Conservation (phyloP, 2,113 vertebrate genomes). For the Nerophis ophidion region DNA sequence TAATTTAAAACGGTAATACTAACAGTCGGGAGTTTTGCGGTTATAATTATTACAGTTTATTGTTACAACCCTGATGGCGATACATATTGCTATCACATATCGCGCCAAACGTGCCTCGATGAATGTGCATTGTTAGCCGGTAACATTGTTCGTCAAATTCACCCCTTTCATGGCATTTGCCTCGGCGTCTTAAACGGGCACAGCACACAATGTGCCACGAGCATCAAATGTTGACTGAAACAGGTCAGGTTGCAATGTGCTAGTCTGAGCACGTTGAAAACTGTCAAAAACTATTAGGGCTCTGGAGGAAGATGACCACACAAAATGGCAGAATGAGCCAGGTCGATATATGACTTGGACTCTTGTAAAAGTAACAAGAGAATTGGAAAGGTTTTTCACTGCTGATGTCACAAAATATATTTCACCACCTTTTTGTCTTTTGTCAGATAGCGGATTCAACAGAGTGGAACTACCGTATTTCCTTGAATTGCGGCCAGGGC, state of each 20-base stretch:
- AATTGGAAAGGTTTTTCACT: neutral
- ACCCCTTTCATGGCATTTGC: neutral
- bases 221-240: conserved; percentile 1
- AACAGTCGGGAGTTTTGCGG: too few species aligned
- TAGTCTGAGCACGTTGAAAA: conserved; percentile 13
- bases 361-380: too few species aligned
- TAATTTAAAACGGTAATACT: too few species aligned
- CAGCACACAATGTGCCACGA: neutral
- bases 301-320: neutral
- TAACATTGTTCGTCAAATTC: neutral
- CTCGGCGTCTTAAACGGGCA: conserved; percentile 1
- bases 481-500: too few species aligned
- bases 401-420: too few species aligned
- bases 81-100: too few species aligned
- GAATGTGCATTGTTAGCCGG: too few species aligned
- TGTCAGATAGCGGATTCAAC: neutral
- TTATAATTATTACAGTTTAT: too few species aligned
- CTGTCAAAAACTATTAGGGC: conserved; percentile 12
- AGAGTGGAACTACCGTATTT: too few species aligned
- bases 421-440: neutral
- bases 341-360: neutral
- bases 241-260: conserved; percentile 3
- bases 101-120: too few species aligned
- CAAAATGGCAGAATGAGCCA: neutral
- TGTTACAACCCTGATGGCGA: too few species aligned